Evolutionary conservation across 2,888 invertebrate species (phyloP).

Genomic region (Endotricha flammealis): DNA sequence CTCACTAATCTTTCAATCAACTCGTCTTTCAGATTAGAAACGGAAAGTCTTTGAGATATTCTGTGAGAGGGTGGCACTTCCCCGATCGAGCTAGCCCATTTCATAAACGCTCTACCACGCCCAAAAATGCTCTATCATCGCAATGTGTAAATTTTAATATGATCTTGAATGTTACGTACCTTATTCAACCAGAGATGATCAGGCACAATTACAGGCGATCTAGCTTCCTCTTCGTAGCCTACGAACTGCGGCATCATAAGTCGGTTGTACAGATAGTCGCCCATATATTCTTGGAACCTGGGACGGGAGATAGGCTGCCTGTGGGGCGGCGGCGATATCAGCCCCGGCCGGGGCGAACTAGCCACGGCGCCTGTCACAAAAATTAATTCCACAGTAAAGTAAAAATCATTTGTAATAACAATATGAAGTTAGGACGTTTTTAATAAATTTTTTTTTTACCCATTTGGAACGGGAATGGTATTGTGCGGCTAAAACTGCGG

Average conservation of each 20-base stretch:
- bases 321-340: constrained; percentile 9
- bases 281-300: constrained; percentile 19
- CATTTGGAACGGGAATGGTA: too few species aligned
- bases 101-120: too few species aligned
- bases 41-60: too few species aligned
- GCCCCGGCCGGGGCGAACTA: constrained; percentile 17
- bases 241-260: constrained; percentile 30
- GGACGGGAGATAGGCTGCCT: constrained; percentile 10
- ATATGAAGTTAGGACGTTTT: too few species aligned
- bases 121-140: background rate
- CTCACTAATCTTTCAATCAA: too few species aligned
- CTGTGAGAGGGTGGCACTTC: too few species aligned
- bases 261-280: constrained; percentile 33
- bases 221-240: constrained; percentile 27
- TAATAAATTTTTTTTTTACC: too few species aligned
- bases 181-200: constrained; percentile 40
- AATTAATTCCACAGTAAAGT: too few species aligned
- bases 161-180: constrained; percentile 20
- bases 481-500: too few species aligned
- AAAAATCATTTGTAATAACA: too few species aligned
- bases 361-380: constrained; percentile 21
- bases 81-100: too few species aligned
- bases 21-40: too few species aligned
- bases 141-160: background rate
- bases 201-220: constrained; percentile 13